Conservation (phyloP, 2,888 invertebrate species). For the Parnassius smintheus region DNA sequence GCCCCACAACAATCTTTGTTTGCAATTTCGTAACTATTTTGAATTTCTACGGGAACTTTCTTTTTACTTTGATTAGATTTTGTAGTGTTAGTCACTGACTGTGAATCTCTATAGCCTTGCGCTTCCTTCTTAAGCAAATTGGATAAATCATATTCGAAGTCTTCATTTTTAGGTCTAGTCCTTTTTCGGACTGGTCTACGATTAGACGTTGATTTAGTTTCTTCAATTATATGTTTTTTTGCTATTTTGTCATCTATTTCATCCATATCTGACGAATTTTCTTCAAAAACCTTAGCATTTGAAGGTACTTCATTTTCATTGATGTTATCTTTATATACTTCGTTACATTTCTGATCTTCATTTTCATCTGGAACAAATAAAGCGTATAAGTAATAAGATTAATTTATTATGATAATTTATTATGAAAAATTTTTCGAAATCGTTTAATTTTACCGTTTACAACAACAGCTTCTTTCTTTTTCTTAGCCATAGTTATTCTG, state of each 20-base stretch:
- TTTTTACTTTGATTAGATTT: slow-evolving; percentile 58
- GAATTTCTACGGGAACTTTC: slow-evolving; percentile 48
- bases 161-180: slow-evolving; percentile 83
- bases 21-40: slow-evolving; percentile 49
- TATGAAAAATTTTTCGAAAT: slow-evolving; percentile 6
- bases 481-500: slow-evolving; percentile 47
- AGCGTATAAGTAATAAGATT: not conserved
- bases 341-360: slow-evolving; percentile 44
- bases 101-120: slow-evolving; percentile 70
- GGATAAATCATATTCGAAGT: slow-evolving; percentile 87
- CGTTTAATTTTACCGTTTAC: slow-evolving; percentile 45
- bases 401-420: not conserved
- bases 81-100: slow-evolving; percentile 41
- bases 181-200: slow-evolving; percentile 84
- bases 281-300: slow-evolving; percentile 63
- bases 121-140: slow-evolving; percentile 78
- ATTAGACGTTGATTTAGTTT: slow-evolving; percentile 49
- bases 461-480: slow-evolving; percentile 46
- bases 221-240: slow-evolving; percentile 43
- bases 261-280: slow-evolving; percentile 73
- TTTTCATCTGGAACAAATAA: slow-evolving; percentile 49
- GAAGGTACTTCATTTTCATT: slow-evolving; percentile 48
- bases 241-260: slow-evolving; percentile 57
- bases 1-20: slow-evolving; percentile 68
- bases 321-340: slow-evolving; percentile 36